Evolutionary conservation across 2,888 invertebrate species (phyloP).

Genomic region (Lasioglossum marginatum): DNA sequence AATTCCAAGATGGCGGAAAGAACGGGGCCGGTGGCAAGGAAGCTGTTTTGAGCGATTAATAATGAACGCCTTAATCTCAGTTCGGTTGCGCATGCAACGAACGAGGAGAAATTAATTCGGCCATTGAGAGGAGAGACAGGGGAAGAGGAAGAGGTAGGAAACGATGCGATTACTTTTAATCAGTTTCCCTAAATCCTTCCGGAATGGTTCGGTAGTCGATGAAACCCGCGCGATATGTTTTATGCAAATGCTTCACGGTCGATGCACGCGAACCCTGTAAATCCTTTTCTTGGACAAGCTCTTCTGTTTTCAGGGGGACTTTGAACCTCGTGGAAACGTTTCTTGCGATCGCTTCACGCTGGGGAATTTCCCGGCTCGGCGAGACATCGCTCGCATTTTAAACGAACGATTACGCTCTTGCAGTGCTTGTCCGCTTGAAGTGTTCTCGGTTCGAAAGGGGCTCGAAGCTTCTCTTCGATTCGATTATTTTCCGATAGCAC

Average conservation of each 20-base stretch:
- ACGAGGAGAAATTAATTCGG: constrained; percentile 8
- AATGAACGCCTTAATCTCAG: background rate
- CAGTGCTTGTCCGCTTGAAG: background rate
- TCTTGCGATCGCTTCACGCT: constrained; percentile 38
- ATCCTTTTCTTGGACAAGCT: constrained; percentile 35
- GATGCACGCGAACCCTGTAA: constrained; percentile 43
- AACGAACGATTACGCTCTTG: constrained; percentile 31
- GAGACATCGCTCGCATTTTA: constrained; percentile 43
- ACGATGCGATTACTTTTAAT: constrained; percentile 30
- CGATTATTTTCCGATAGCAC: constrained; percentile 29
- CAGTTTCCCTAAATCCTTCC: constrained; percentile 31
- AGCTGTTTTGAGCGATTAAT: background rate
- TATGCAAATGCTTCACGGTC: constrained; percentile 47
- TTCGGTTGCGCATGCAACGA: background rate
- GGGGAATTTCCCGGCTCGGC: constrained; percentile 26
- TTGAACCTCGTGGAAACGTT: constrained; percentile 23
- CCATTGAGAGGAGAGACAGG: background rate
- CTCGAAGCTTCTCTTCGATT: background rate
- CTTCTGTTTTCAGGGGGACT: constrained; percentile 32
- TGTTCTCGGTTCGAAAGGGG: constrained; percentile 7
- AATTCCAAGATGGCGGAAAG: background rate
- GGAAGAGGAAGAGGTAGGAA: background rate
- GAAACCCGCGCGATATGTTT: constrained; percentile 27
- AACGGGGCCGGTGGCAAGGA: background rate
- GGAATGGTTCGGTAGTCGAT: constrained; percentile 28